phyloP scores from a whole-genome alignment of 2,888 invertebrate genomes.

The Philaethria dido region DNA sequence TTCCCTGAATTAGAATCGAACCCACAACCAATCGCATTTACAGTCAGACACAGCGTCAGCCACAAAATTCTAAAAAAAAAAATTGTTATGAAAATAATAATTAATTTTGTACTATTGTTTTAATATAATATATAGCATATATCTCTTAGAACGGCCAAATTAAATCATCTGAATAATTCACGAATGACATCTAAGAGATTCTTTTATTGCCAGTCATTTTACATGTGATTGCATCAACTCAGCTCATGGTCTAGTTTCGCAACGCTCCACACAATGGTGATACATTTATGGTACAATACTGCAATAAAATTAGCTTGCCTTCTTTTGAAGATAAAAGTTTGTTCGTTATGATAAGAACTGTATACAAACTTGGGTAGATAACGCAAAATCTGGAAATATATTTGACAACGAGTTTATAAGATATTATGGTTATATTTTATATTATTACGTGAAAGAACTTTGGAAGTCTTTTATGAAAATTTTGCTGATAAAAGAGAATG shows the following conservation, averaged over 20 bases:
- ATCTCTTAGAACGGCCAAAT: not conserved
- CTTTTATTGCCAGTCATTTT: conserved; percentile 7
- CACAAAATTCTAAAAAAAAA: too few species aligned
- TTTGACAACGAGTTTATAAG: too few species aligned
- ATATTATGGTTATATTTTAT: too few species aligned
- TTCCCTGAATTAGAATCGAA: too few species aligned
- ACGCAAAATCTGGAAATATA: not conserved
- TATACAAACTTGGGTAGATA: not conserved
- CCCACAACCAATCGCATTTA: too few species aligned
- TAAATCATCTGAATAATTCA: not conserved
- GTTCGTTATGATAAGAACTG: not conserved
- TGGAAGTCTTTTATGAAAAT: too few species aligned
- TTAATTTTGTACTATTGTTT: too few species aligned
- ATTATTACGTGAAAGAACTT: too few species aligned
- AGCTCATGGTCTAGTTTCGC: conserved; percentile 30
- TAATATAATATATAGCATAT: too few species aligned
- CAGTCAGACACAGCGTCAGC: too few species aligned
- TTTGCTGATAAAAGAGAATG: too few species aligned
- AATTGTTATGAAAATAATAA: too few species aligned
- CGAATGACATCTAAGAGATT: not conserved
- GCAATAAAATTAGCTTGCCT: conserved; percentile 23
- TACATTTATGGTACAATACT: conserved; percentile 34
- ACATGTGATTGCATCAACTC: conserved; percentile 17
- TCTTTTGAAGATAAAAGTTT: not conserved
- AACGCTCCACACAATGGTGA: conserved; percentile 34